phyloP scores from a whole-genome alignment of 2,797 vertebrate species.

The Gouania willdenowi region DNA sequence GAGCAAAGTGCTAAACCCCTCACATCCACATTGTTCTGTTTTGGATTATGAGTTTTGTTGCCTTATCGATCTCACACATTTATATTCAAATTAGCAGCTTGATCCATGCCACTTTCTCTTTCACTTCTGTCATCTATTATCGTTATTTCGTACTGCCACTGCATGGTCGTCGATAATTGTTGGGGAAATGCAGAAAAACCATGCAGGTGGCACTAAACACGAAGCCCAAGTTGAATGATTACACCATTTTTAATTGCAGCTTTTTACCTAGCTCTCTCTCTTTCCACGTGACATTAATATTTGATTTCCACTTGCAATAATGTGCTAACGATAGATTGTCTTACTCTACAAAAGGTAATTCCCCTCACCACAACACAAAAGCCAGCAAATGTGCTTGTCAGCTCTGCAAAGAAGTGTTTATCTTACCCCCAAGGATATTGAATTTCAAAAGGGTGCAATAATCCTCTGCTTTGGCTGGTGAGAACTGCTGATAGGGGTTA shows the following conservation, averaged over 20 bases:
- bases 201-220: conserved; percentile 25
- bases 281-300: conserved; percentile 39
- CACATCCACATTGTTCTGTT: too few species aligned
- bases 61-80: conserved; percentile 41
- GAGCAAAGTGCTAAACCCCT: too few species aligned
- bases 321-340: conserved; percentile 42
- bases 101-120: conserved; percentile 34
- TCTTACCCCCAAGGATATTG: conserved; percentile 40
- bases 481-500: conserved; percentile 48
- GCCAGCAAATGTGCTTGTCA: conserved; percentile 25
- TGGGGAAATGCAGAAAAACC: conserved; percentile 12
- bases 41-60: too few species aligned
- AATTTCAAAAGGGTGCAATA: conserved; percentile 51
- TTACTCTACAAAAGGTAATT: conserved; percentile 34
- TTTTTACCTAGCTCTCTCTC: conserved; percentile 27
- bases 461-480: conserved; percentile 29
- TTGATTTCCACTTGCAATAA: conserved; percentile 40
- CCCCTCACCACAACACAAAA: conserved; percentile 32
- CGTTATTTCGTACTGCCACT: conserved; percentile 23
- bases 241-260: conserved; percentile 38
- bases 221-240: conserved; percentile 39
- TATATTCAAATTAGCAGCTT: conserved; percentile 51
- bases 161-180: conserved; percentile 33
- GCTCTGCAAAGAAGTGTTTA: conserved; percentile 19
- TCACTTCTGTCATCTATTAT: conserved; percentile 43